Conservation (phyloP, 30 jellyfish, hydroid and myxozoan species). For the Chrysaora quinquecirrha region DNA sequence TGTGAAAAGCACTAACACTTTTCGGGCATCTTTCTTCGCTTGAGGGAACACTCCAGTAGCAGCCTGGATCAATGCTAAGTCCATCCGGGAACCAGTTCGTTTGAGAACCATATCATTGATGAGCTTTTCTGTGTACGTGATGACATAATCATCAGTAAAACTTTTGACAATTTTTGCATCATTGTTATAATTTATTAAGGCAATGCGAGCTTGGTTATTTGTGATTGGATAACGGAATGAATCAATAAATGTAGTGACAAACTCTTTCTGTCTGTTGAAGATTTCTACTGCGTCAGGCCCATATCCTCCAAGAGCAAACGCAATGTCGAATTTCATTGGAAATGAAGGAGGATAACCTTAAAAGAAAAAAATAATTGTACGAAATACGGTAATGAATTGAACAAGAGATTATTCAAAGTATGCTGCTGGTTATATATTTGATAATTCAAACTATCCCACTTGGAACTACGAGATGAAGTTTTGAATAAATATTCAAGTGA, state of each 20-base stretch:
- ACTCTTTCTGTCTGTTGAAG: constrained; percentile 71
- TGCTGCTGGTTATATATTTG: no score
- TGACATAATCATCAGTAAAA: constrained; percentile 32
- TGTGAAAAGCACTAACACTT: constrained; percentile 70
- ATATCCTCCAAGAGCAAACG: constrained; percentile 86
- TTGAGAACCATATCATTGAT: constrained; percentile 24
- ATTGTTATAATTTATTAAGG: constrained; percentile 44
- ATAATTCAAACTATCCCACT: no score
- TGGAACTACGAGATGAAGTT: no score
- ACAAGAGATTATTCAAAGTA: no score
- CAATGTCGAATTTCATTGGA: constrained; percentile 67
- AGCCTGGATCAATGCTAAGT: constrained; percentile 48
- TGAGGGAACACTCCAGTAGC: constrained; percentile 40
- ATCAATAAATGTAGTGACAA: constrained; percentile 65
- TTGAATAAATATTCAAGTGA: no score
- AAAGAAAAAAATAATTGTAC: constrained; percentile 6
- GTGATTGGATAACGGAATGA: constrained; percentile 75
- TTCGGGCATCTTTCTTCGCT: constrained; percentile 26
- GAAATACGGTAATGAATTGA: no score
- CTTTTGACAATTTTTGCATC: constrained; percentile 48
- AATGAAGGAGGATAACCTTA: constrained; percentile 58
- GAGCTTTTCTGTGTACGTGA: constrained; percentile 17
- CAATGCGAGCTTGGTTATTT: constrained; percentile 51
- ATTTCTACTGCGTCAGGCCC: constrained; percentile 84
- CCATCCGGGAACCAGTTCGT: constrained; percentile 64